Percentiles rank a stretch among this genome's conserved stretches.
phyloP scores from a whole-genome alignment of 2,113 vertebrate species.

The Cichladusa arquata region DNA sequence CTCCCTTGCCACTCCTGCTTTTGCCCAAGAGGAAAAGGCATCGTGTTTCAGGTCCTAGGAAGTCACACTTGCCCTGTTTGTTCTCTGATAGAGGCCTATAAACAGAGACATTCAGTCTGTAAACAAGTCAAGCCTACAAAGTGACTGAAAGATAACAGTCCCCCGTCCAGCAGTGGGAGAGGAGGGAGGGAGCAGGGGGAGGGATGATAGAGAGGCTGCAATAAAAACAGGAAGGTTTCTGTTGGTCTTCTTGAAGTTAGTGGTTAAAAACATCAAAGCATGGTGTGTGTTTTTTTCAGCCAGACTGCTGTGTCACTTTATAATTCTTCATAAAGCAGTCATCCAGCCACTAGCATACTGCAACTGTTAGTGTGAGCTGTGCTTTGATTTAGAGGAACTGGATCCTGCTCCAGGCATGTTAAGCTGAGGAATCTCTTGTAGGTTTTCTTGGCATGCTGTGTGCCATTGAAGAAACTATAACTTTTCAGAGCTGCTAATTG shows the following conservation, averaged over 20 bases:
- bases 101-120: conserved; percentile 62
- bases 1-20: not conserved
- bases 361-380: conserved; percentile 40
- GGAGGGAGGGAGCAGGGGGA: not conserved
- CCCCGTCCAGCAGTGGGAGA: conserved; percentile 5
- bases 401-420: conserved; percentile 32
- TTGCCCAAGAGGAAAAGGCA: conserved; percentile 26
- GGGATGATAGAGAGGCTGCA: conserved; percentile 55
- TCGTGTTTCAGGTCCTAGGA: conserved; percentile 35
- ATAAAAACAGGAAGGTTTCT: conserved; percentile 67
- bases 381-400: conserved; percentile 55
- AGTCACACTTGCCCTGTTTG: conserved; percentile 60
- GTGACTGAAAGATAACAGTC: conserved; percentile 61
- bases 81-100: conserved; percentile 58
- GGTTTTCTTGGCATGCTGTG: conserved; percentile 15
- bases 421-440: conserved; percentile 43
- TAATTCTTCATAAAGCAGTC: conserved; percentile 64
- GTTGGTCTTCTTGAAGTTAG: conserved; percentile 64
- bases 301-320: conserved; percentile 65
- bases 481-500: conserved; percentile 47
- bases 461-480: conserved; percentile 39
- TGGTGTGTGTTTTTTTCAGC: conserved; percentile 37
- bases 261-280: conserved; percentile 59
- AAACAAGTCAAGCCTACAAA: conserved; percentile 65
- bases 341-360: conserved; percentile 46